Evolutionary conservation across 2,113 vertebrate genomes (phyloP).

Genomic region (Bambusicola thoracicus): DNA sequence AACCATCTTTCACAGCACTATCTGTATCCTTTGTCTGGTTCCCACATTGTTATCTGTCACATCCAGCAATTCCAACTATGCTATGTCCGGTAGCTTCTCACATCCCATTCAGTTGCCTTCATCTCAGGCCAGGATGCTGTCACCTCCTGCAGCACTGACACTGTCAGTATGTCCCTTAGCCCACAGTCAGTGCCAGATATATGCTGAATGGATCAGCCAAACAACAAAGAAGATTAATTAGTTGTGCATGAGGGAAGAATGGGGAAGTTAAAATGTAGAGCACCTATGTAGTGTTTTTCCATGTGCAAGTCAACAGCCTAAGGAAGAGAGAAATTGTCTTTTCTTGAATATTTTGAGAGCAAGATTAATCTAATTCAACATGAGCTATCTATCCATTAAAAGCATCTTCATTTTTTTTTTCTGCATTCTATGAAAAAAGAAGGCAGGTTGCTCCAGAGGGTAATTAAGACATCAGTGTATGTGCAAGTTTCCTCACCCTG

Average conservation of each 20-base stretch:
- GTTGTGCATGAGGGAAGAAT: not conserved
- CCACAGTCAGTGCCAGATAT: not conserved
- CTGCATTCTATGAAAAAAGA: not conserved
- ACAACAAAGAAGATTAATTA: not conserved
- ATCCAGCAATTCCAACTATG: not conserved
- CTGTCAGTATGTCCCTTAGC: not conserved
- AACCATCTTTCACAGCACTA: not conserved
- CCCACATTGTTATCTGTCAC: not conserved
- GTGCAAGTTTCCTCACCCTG: not conserved
- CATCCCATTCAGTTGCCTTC: not conserved
- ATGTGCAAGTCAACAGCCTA: not conserved
- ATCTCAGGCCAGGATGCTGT: not conserved
- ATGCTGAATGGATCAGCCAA: not conserved
- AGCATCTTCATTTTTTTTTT: not conserved
- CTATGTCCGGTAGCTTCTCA: not conserved
- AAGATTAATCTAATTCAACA: not conserved
- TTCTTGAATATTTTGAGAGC: not conserved
- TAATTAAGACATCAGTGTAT: not conserved
- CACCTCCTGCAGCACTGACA: not conserved
- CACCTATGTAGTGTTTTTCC: not conserved
- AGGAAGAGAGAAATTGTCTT: not conserved
- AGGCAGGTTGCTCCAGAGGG: not conserved
- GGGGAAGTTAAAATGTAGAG: not conserved
- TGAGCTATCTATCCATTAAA: not conserved
- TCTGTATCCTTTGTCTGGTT: not conserved